These are phyloP conservation scores for Rhinolophus ferrumequinum DNA, from an alignment of 2,113 vertebrate species.

Conservation along the genomic window DNA sequence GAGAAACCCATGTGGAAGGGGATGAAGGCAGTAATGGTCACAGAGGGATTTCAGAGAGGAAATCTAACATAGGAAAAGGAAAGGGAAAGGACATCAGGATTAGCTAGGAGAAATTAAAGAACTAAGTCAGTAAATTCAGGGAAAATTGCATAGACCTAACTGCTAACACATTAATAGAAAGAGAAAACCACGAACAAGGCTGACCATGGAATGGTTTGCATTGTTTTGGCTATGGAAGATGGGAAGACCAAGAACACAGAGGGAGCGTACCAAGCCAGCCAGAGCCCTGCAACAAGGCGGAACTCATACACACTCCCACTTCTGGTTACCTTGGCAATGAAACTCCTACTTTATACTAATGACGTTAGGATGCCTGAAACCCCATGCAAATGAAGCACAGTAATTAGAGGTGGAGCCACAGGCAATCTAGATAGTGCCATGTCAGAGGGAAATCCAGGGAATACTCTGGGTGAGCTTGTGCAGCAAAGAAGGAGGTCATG, in stretches of 20 bases:
- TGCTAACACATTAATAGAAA: not conserved
- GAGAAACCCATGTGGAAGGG: not conserved
- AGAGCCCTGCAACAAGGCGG: slow-evolving; percentile 42
- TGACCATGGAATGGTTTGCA: not conserved
- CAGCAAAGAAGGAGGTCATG: not conserved
- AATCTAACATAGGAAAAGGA: not conserved
- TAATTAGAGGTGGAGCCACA: slow-evolving; percentile 18
- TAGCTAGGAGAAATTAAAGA: not conserved
- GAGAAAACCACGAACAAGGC: not conserved
- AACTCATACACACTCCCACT: slow-evolving; percentile 40
- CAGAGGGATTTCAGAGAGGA: not conserved
- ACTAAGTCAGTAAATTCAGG: not conserved
- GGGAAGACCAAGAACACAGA: not conserved
- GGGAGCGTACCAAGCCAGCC: not conserved
- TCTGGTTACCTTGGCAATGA: slow-evolving; percentile 67
- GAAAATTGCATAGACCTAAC: not conserved
- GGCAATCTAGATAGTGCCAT: not conserved
- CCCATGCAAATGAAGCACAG: not conserved
- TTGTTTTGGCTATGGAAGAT: not conserved
- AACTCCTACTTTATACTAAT: slow-evolving; percentile 62
- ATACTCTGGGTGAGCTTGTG: not conserved
- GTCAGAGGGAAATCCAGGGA: not conserved
- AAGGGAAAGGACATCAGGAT: not conserved
- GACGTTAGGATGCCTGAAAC: slow-evolving; percentile 65
- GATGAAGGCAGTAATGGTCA: not conserved